Conservation (phyloP, 1,140 invertebrate genomes). For the Zophobas morio region DNA sequence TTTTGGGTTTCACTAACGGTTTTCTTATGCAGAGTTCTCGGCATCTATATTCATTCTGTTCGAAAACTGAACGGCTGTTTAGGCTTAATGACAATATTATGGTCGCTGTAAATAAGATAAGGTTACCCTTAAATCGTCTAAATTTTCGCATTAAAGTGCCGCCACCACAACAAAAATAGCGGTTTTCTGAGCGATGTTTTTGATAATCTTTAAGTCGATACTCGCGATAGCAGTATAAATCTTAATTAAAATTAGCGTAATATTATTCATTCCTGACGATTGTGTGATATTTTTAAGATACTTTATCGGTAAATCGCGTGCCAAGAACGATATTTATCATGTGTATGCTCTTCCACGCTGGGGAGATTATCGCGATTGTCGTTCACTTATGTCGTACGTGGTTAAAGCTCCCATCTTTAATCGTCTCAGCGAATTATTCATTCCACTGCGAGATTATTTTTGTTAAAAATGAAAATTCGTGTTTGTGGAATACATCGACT, state of each 20-base stretch:
- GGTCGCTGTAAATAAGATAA: conserved; percentile 30
- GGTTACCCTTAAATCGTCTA: background rate
- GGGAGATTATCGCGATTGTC: conserved; percentile 7
- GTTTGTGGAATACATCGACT: too few relatives aligned
- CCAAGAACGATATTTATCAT: conserved; percentile 9
- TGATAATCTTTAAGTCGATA: conserved; percentile 15
- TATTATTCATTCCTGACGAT: conserved; percentile 9
- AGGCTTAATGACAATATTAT: conserved; percentile 38
- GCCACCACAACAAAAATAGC: background rate
- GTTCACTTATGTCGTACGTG: conserved; percentile 8
- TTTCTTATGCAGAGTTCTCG: conserved; percentile 22
- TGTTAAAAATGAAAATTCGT: too few relatives aligned
- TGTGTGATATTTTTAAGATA: conserved; percentile 22
- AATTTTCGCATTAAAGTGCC: background rate
- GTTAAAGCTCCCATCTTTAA: background rate
- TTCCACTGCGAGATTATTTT: background rate
- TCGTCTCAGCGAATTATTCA: background rate
- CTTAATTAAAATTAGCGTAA: conserved; percentile 20
- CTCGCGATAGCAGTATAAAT: conserved; percentile 2
- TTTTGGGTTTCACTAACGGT: conserved; percentile 19
- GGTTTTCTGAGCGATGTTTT: background rate
- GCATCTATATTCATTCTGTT: conserved; percentile 43
- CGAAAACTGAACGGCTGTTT: conserved; percentile 26
- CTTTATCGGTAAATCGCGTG: conserved; percentile 33
- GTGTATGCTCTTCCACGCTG: conserved; percentile 1